Conservation (phyloP, 1,140 invertebrate genomes). For the Macrobrachium rosenbergii region DNA sequence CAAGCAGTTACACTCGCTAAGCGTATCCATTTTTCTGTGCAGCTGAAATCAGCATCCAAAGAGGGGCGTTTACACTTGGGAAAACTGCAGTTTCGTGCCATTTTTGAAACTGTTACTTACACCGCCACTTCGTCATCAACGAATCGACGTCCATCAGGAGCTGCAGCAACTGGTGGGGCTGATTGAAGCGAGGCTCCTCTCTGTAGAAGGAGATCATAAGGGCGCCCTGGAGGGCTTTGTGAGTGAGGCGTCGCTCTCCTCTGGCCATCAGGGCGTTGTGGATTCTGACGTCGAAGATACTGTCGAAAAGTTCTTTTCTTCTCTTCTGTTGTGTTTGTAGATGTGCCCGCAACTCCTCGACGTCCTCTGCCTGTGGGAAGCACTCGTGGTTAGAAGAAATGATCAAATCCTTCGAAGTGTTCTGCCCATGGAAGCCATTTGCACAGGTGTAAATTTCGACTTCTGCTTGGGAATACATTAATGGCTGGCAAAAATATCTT, state of each 20-base stretch:
- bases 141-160: conserved; percentile 98
- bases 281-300: conserved; percentile 86
- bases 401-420: not conserved
- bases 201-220: conserved; percentile 97
- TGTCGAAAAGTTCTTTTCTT: conserved; percentile 86
- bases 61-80: no score
- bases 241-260: conserved; percentile 90
- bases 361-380: conserved; percentile 74
- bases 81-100: no score
- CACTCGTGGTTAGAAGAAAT: not conserved
- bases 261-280: conserved; percentile 85
- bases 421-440: not conserved
- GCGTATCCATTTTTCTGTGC: no score
- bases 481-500: no score
- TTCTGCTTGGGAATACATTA: no score
- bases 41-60: no score
- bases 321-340: conserved; percentile 82
- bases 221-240: conserved; percentile 93
- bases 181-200: conserved; percentile 95
- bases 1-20: no score
- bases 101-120: conserved; percentile 76
- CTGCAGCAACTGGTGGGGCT: conserved; percentile 94
- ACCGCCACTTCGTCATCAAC: conserved; percentile 99
- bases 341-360: conserved; percentile 75
- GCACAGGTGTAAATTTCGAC: no score